A percentile compares a stretch with the other conserved stretches of the same genome.
Conservation (phyloP, 2,113 vertebrate genomes). For the Sphyrna mokarran region DNA sequence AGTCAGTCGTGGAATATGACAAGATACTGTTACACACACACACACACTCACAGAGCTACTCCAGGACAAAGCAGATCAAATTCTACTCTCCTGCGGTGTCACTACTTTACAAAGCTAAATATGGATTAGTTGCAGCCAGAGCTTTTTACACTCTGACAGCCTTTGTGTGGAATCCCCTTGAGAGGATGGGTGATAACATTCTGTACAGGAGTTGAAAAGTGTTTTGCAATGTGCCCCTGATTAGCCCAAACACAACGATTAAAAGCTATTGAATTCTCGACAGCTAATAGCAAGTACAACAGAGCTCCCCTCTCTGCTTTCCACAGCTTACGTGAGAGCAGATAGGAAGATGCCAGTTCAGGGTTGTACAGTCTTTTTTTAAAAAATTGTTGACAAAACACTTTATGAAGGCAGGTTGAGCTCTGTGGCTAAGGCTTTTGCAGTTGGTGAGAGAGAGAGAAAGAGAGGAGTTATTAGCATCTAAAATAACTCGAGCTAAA, state of each 20-base stretch:
- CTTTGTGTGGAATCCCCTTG: background rate
- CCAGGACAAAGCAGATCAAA: background rate
- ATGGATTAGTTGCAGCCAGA: slow-evolving; percentile 20
- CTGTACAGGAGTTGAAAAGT: background rate
- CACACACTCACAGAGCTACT: background rate
- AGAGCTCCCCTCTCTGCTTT: background rate
- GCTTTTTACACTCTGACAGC: background rate
- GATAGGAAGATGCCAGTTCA: background rate
- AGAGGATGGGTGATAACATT: background rate
- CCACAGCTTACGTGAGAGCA: background rate
- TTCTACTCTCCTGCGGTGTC: background rate
- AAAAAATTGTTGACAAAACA: background rate
- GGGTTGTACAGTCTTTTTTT: background rate
- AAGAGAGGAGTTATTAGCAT: background rate
- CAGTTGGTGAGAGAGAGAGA: background rate
- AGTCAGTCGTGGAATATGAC: background rate
- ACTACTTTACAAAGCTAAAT: slow-evolving; percentile 26
- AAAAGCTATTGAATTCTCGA: background rate
- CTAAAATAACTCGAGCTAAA: background rate
- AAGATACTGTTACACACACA: background rate
- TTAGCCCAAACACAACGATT: background rate
- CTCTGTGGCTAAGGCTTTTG: background rate
- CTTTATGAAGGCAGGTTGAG: background rate
- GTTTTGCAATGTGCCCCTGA: background rate
- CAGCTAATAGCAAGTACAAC: background rate